A percentile compares a stretch with the other conserved stretches of the same genome.
These are phyloP conservation scores for Chauna torquata DNA, from an alignment of 2,113 vertebrate genomes.

Conservation along the genomic window DNA sequence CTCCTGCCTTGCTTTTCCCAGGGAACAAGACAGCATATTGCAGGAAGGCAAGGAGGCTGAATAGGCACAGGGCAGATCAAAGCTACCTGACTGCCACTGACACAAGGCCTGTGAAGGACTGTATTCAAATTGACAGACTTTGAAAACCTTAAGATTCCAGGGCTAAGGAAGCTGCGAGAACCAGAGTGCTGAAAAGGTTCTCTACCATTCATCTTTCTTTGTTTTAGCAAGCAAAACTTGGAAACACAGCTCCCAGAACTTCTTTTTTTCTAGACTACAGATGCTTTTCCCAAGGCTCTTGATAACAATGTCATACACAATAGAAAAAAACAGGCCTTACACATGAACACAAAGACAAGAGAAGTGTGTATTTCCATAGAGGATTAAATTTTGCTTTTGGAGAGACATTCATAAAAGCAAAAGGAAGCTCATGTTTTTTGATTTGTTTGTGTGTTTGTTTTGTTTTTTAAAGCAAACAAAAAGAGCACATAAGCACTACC, in stretches of 20 bases:
- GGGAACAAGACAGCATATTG: not conserved
- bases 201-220: not conserved
- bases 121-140: not conserved
- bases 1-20: not conserved
- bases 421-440: not conserved
- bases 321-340: not conserved
- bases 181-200: not conserved
- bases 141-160: not conserved
- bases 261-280: not conserved
- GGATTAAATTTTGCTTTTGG: not conserved
- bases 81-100: not conserved
- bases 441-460: not conserved
- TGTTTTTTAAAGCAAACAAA: not conserved
- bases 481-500: not conserved
- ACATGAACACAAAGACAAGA: not conserved
- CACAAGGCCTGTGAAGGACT: not conserved
- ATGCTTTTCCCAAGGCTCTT: not conserved
- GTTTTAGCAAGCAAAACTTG: not conserved
- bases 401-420: not conserved
- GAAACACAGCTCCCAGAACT: not conserved
- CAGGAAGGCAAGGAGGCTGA: not conserved
- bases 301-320: not conserved
- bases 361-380: not conserved
- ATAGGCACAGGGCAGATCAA: not conserved
- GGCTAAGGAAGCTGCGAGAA: not conserved